Conservation (phyloP, 2,797 vertebrate species). For the Clarias pachynema region DNA sequence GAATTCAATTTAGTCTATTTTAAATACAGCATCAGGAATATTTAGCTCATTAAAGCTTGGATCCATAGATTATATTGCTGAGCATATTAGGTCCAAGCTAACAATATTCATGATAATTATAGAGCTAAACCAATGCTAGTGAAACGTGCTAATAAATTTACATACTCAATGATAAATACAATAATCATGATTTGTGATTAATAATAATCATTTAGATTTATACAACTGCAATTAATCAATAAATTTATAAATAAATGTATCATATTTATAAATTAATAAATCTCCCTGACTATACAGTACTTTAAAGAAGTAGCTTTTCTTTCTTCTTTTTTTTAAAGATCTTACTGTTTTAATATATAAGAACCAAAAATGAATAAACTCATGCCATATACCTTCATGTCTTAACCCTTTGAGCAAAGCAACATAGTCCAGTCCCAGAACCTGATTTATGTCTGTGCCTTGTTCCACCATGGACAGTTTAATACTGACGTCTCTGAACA, state of each 20-base stretch:
- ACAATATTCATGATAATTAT: background rate
- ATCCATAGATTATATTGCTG: background rate
- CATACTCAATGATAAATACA: background rate
- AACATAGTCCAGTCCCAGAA: slow-evolving; percentile 88
- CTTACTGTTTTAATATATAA: too few species aligned
- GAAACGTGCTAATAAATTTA: background rate
- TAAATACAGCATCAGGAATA: background rate
- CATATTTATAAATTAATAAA: background rate
- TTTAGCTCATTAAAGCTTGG: background rate
- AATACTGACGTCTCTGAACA: slow-evolving; percentile 82
- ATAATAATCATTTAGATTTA: background rate
- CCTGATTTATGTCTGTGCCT: slow-evolving; percentile 79
- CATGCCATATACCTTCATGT: slow-evolving; percentile 83
- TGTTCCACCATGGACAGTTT: slow-evolving; percentile 77
- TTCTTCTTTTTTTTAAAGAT: too few species aligned
- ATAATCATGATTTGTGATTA: background rate
- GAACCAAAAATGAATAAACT: background rate
- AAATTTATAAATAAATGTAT: background rate
- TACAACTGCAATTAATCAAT: background rate
- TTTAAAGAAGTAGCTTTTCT: background rate
- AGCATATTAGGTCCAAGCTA: background rate
- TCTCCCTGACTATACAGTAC: background rate
- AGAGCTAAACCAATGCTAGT: background rate
- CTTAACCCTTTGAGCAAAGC: slow-evolving; percentile 89
- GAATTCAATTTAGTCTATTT: too few species aligned